Evolutionary conservation across 2,888 invertebrate species (phyloP).

Genomic region (Drosophila rellima): DNA sequence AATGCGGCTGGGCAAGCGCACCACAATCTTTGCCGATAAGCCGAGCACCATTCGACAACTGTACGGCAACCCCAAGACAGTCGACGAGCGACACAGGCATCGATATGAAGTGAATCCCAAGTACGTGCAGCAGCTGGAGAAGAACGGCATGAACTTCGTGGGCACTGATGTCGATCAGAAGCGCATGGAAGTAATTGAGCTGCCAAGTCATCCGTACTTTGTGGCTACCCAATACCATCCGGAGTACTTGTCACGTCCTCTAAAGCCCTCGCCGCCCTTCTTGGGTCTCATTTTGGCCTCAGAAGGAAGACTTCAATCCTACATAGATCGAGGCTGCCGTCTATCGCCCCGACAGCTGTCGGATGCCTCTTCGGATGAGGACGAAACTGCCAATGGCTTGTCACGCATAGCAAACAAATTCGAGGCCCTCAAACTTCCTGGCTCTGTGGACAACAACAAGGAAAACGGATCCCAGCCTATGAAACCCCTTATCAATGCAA

Average conservation of each 20-base stretch:
- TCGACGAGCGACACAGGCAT: constrained; percentile 98
- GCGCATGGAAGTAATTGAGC: constrained; percentile 97
- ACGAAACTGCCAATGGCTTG: constrained; percentile 60
- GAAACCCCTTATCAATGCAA: constrained; percentile 29
- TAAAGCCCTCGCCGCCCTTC: constrained; percentile 97
- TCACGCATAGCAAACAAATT: constrained; percentile 35
- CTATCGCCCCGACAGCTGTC: constrained; percentile 91
- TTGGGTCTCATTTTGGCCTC: constrained; percentile 97
- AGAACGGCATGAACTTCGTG: constrained; percentile 95
- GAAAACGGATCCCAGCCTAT: constrained; percentile 1
- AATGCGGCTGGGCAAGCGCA: constrained; percentile 98
- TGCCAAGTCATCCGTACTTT: constrained; percentile 95
- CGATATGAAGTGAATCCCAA: constrained; percentile 98
- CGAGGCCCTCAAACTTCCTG: constrained; percentile 24
- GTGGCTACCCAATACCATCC: constrained; percentile 99
- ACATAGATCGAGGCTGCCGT: constrained; percentile 91
- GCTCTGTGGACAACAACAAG: background rate
- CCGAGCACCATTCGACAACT: constrained; percentile 89
- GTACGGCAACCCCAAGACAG: constrained; percentile 91
- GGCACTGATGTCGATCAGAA: constrained; percentile 93
- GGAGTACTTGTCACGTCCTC: constrained; percentile 96
- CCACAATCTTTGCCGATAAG: constrained; percentile 91
- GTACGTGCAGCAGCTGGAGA: constrained; percentile 92
- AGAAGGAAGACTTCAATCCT: constrained; percentile 91
- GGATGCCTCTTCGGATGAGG: constrained; percentile 90